Base-by-base conservation (phyloP, 2,113 vertebrate species). In the Capreolus pygargus region DNA sequence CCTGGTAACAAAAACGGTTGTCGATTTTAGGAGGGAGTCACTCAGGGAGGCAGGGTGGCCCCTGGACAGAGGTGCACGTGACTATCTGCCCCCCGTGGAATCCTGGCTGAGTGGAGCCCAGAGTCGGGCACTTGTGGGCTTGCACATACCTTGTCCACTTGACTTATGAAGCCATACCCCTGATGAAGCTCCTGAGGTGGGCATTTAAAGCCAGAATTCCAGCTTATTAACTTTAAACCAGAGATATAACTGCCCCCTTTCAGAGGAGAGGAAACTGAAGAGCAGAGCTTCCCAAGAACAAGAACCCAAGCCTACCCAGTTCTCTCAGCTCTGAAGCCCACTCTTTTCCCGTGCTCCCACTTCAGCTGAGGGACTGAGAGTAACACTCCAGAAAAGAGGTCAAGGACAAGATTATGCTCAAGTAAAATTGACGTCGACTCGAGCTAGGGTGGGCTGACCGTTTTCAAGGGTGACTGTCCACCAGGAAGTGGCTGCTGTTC, bases 281-380 rank as follows among this genome's bases (percentile, higher is more conserved):
- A 74, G 10, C 33, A 58, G 50, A 86, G 39, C 21, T 43, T 82
- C 1, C 0, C n/a, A 43, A 91, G 33, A 95, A 67, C 43, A 4
- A 28, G 19, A 23, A 39, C 17, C 3, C 0, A 4, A 4, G 5
- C 6, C 47, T 5, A 3, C 54, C 16, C 17, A 28, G 47, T 25
- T 76, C 82, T 36, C 15, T n/a, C 76, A 47, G 36, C 43, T 81
- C 54, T 0, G 14, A 52, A 54, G 78, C 27, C 15, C 43, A 5
- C 28, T 79, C 28, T 52, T 61, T 90, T 2, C 54, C 61, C 10
- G 1, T 6, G 43, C 47, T 79, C 16, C 47, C 6, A 3, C 52
- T 70, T 89, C 30, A 39, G 45, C 23, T 43, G 82, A 82, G 58
- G 60, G 23, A 21, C 57, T 28, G 17, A 60, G 54, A 28, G 17